A percentile compares a stretch with the other conserved stretches of the same genome.
phyloP scores from a whole-genome alignment of 2,797 vertebrate species.

The Chiloscyllium punctatum region DNA sequence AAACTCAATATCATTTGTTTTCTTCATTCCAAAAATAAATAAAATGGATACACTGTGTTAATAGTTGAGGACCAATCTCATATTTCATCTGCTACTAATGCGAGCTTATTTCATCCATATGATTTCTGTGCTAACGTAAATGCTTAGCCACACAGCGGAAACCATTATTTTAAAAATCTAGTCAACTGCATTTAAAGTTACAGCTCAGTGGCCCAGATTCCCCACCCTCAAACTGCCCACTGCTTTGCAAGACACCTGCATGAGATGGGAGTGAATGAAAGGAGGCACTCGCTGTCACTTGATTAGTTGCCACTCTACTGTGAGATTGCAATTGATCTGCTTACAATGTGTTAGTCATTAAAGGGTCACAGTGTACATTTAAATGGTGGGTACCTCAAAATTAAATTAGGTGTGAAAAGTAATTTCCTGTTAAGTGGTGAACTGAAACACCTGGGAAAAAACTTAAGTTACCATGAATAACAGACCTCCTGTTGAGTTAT shows the following conservation, averaged over 20 bases:
- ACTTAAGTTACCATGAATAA: slow-evolving; percentile 58
- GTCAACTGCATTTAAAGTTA: neutral
- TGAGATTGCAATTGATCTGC: slow-evolving; percentile 75
- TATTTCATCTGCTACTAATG: neutral
- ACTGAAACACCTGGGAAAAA: slow-evolving; percentile 86
- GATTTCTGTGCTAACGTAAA: neutral
- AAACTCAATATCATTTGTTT: neutral
- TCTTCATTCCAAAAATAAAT: neutral
- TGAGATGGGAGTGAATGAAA: slow-evolving; percentile 19
- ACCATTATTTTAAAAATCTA: neutral
- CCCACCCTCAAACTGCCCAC: neutral
- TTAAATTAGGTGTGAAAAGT: slow-evolving; percentile 99
- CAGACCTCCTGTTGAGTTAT: slow-evolving; percentile 36
- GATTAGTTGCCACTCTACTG: slow-evolving; percentile 52
- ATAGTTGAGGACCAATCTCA: neutral
- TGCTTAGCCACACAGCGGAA: neutral
- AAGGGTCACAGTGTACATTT: slow-evolving; percentile 88
- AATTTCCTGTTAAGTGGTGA: slow-evolving; percentile 94
- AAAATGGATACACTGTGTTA: neutral
- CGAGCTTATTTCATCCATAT: neutral
- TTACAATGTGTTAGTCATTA: slow-evolving; percentile 97
- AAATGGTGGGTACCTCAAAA: slow-evolving; percentile 94
- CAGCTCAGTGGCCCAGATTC: neutral
- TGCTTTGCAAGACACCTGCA: slow-evolving; percentile 33
- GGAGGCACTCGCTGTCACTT: slow-evolving; percentile 17